A percentile compares a stretch with the other conserved stretches of the same genome.
Evolutionary conservation across 2,888 invertebrate species (phyloP).

Genomic region (Platycheirus rosarum): DNA sequence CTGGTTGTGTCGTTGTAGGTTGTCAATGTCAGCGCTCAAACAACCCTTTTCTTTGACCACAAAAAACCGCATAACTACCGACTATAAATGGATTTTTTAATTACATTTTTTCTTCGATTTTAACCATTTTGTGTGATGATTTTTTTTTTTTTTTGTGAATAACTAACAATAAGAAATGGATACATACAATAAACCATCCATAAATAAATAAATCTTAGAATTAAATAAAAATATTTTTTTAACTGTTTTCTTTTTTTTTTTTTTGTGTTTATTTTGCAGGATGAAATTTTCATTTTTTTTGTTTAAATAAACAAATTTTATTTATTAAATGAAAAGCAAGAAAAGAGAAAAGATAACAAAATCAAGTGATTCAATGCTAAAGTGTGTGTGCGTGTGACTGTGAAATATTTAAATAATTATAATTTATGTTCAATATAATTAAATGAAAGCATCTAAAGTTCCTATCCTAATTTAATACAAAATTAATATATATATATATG

Average conservation of each 20-base stretch:
- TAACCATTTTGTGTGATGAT: slow-evolving; percentile 26
- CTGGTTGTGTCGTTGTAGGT: slow-evolving; percentile 61
- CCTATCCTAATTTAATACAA: slow-evolving; percentile 65
- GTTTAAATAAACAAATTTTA: slow-evolving; percentile 5
- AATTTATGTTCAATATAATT: slow-evolving; percentile 35
- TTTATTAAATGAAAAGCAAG: slow-evolving; percentile 55
- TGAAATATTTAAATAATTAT: slow-evolving; percentile 40
- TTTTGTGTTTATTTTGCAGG: slow-evolving; percentile 43
- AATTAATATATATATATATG: slow-evolving; percentile 19
- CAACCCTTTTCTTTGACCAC: slow-evolving; percentile 55
- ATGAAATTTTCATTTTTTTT: slow-evolving; percentile 36
- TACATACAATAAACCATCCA: too few species aligned
- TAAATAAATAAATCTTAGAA: too few species aligned
- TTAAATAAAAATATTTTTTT: too few species aligned
- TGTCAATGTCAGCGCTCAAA: slow-evolving; percentile 61
- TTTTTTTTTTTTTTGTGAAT: slow-evolving; percentile 7
- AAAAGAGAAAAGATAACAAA: slow-evolving; percentile 52
- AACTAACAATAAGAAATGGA: too few species aligned
- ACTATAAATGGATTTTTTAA: slow-evolving; percentile 19
- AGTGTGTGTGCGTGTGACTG: slow-evolving; percentile 66
- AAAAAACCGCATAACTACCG: slow-evolving; percentile 8
- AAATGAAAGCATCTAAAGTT: slow-evolving; percentile 68
- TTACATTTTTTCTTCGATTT: slow-evolving; percentile 11
- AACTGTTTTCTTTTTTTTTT: background rate
- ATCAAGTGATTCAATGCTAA: slow-evolving; percentile 33